Evolutionary conservation across 2,797 vertebrate species (phyloP).

Genomic region (Sciurus carolinensis): DNA sequence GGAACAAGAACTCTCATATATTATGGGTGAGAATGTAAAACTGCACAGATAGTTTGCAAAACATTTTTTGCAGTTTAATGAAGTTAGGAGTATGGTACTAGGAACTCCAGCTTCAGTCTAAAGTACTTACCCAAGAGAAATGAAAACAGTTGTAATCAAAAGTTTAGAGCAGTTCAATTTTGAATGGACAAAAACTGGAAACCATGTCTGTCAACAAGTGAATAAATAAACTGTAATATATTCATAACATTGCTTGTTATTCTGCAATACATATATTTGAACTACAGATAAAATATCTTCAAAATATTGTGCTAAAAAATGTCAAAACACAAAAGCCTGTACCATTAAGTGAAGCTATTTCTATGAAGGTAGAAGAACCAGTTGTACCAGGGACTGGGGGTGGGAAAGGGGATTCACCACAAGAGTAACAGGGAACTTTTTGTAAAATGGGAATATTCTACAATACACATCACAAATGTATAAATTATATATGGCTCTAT

Average conservation of each 20-base stretch:
- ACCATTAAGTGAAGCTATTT: not conserved
- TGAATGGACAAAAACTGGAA: not conserved
- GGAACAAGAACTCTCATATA: no score
- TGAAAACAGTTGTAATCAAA: not conserved
- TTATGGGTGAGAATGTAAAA: no score
- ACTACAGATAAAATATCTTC: not conserved
- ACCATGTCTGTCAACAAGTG: not conserved
- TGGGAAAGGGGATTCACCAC: not conserved
- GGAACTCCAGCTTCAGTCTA: no score
- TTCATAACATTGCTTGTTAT: not conserved
- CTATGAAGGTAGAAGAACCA: not conserved
- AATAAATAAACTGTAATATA: not conserved
- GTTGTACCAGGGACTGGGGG: not conserved
- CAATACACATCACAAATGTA: not conserved
- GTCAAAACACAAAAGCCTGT: not conserved
- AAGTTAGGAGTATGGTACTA: no score
- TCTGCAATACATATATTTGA: constrained; percentile 1
- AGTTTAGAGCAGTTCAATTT: not conserved
- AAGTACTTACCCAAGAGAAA: no score
- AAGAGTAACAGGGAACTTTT: not conserved
- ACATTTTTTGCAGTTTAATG: no score
- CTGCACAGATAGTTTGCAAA: no score
- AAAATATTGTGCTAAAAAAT: constrained; percentile 13
- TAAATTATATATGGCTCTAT: not conserved
- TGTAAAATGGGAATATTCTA: not conserved